phyloP scores from a whole-genome alignment of 2,888 invertebrate genomes.

The Eucera pruinosa region DNA sequence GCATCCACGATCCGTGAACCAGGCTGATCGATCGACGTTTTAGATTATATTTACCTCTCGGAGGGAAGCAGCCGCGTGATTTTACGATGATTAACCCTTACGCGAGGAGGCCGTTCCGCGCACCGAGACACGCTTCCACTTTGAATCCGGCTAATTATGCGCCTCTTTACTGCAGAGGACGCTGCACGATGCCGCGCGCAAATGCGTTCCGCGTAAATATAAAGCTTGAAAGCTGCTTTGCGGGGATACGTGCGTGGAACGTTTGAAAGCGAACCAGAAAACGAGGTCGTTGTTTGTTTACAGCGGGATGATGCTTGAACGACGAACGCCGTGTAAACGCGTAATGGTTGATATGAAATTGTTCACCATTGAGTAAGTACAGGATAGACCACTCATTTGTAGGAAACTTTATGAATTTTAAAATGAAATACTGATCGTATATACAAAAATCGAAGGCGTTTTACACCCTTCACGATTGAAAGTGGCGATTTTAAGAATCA shows the following conservation, averaged over 20 bases:
- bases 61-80: constrained; percentile 32
- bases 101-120: constrained; percentile 15
- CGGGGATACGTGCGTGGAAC: constrained; percentile 14
- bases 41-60: constrained; percentile 55
- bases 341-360: constrained; percentile 18
- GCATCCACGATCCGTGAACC: constrained; percentile 60
- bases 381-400: no score
- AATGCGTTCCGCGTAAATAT: constrained; percentile 13
- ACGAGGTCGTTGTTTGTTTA: constrained; percentile 39
- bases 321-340: not conserved
- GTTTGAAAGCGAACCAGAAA: constrained; percentile 32
- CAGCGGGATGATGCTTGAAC: not conserved
- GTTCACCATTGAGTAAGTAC: not conserved
- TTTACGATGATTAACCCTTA: constrained; percentile 46
- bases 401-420: no score
- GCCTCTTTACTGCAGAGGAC: constrained; percentile 19
- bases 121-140: constrained; percentile 28
- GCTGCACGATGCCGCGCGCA: constrained; percentile 17
- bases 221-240: not conserved
- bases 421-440: no score
- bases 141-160: constrained; percentile 45
- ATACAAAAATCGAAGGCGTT: no score
- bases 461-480: no score
- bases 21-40: constrained; percentile 62
- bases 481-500: no score